Evolutionary conservation across 2,113 vertebrate species (phyloP).

Genomic region (Anguilla japonica): DNA sequence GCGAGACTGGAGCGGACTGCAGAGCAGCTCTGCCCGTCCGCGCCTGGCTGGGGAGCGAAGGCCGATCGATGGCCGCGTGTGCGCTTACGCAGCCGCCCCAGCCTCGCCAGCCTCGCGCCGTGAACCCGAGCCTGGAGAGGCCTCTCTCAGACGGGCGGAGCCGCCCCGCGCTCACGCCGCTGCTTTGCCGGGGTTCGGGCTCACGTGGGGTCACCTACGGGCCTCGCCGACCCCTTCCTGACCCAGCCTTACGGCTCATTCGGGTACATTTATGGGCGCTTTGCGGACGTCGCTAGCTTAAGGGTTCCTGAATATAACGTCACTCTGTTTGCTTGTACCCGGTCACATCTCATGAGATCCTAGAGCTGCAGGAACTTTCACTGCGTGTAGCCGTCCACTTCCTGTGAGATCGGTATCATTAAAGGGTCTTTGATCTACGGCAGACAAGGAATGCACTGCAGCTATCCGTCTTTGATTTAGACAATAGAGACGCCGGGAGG

Average conservation of each 20-base stretch:
- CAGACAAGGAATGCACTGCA: background rate
- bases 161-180: background rate
- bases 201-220: too few relatives aligned
- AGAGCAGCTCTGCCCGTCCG: constrained; percentile 34
- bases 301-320: too few relatives aligned
- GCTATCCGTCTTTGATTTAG: background rate
- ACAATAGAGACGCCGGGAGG: background rate
- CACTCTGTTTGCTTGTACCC: background rate
- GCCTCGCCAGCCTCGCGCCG: background rate
- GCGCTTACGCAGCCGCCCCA: constrained; percentile 10
- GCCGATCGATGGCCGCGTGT: constrained; percentile 33
- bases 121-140: background rate
- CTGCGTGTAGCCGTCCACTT: background rate
- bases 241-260: background rate
- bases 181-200: background rate
- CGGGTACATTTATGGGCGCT: too few relatives aligned
- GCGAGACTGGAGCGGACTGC: constrained; percentile 25
- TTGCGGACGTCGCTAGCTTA: too few relatives aligned
- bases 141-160: background rate
- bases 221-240: background rate
- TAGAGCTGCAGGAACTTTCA: background rate
- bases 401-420: background rate
- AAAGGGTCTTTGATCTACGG: background rate
- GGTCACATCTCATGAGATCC: background rate
- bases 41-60: constrained; percentile 35